Base-by-base conservation (phyloP, 2,113 vertebrate genomes). In the Saimiri boliviensis region DNA sequence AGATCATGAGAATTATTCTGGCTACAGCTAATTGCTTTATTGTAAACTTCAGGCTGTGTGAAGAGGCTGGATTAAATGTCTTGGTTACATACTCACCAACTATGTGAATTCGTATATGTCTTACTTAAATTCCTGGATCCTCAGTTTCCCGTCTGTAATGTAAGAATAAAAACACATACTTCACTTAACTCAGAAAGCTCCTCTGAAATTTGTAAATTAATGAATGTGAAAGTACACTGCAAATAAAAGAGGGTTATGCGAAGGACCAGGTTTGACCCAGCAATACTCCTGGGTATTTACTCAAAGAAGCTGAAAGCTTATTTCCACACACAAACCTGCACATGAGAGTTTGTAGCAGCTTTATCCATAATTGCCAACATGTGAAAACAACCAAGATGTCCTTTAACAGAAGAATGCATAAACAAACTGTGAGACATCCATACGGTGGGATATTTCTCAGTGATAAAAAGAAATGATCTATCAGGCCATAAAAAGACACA, bases 1-100 rank as follows among this genome's bases (percentile, higher is more conserved):
- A 97, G 80, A 86, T 95, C 93, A 89, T 93, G 96, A 96, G 95
- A 96, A 96, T 84, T 86, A 71, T 56, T 92, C 86, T 92, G 73
- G 71, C 74, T 56, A 2, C 0, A 45, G 16, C 10, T 91, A 81
- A n/a, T 58, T 23, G 74, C 84, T 85, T 86, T 86, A 63, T 86
- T 89, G 60, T 89, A 66, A 77, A 54, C 70, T 52, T 94, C 45
- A 32, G 45, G 9, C 74, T 7, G 7, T 49, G 49, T 42, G 49
- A 92, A 70, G 14, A 87, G 56, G 70, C 6, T 11, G 20, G 7
- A 37, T 27, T 27, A 42, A 84, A 35, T 86, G 47, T 40, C 45
- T 40, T 25, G 20, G 27, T 56, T 45, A 66, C 66, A 73, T 23
- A 47, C 35, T 92, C 71, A 91, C 74, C 73, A 58, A 7, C n/a